These are phyloP conservation scores for Neodontobutis hainanensis DNA, from an alignment of 2,113 vertebrate genomes.

Conservation along the genomic window DNA sequence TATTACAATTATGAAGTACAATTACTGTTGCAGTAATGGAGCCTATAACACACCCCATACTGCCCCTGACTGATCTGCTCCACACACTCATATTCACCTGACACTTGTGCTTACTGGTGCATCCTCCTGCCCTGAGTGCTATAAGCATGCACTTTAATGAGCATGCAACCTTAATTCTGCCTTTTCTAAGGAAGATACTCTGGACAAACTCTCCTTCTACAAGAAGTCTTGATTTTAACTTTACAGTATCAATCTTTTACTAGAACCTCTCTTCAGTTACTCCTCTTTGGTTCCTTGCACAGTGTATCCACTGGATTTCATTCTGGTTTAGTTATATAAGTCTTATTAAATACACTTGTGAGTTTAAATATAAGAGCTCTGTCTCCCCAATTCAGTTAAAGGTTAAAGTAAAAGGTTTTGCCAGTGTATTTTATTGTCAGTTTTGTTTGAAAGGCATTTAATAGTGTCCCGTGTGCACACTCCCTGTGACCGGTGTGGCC, in stretches of 20 bases:
- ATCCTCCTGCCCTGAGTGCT: constrained; percentile 40
- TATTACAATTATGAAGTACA: no score
- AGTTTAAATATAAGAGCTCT: constrained; percentile 44
- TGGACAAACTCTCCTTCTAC: constrained; percentile 52
- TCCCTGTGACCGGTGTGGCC: not conserved
- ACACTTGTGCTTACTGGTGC: constrained; percentile 40
- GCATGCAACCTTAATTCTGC: constrained; percentile 28
- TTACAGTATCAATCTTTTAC: constrained; percentile 55
- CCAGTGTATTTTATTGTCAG: constrained; percentile 17
- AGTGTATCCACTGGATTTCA: constrained; percentile 15
- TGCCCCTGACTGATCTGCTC: constrained; percentile 35
- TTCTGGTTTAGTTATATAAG: constrained; percentile 20
- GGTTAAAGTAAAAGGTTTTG: no score
- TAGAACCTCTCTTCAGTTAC: constrained; percentile 46
- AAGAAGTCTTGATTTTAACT: constrained; percentile 61
- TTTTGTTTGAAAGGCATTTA: constrained; percentile 40
- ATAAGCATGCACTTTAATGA: constrained; percentile 33
- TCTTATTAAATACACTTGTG: constrained; percentile 52
- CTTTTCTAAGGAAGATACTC: constrained; percentile 51
- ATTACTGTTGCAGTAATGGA: no score
- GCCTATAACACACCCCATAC: not conserved
- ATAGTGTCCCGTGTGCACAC: constrained; percentile 22
- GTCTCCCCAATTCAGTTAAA: constrained; percentile 42
- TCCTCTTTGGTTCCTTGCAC: constrained; percentile 38
- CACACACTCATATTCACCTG: constrained; percentile 22